A percentile compares a stretch with the other conserved stretches of the same genome.
phyloP scores from a whole-genome alignment of 2,113 vertebrate species.

The Plotosus lineatus region DNA sequence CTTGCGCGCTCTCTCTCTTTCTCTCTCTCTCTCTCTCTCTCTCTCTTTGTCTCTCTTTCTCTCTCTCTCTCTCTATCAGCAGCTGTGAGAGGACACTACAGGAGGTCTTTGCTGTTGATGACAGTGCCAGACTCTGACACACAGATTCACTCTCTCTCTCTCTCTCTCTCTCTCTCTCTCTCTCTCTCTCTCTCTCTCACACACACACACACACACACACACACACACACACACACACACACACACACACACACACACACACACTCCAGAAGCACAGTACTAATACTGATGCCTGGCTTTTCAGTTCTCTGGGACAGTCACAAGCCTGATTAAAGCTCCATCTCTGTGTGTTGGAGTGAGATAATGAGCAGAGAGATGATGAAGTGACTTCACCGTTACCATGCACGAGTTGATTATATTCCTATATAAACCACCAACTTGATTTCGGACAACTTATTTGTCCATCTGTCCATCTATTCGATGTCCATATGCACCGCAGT shows the following conservation, averaged over 20 bases:
- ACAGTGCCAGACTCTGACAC: conserved; percentile 66
- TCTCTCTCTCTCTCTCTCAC: too few relatives aligned
- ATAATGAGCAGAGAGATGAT: not conserved
- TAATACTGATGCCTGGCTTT: too few relatives aligned
- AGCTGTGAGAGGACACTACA: conserved; percentile 60
- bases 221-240: too few relatives aligned
- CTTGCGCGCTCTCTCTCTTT: conserved; percentile 53
- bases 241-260: too few relatives aligned
- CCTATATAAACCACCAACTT: too few relatives aligned
- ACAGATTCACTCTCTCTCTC: too few relatives aligned
- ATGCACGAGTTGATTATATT: not conserved
- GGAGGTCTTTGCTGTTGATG: conserved; percentile 65
- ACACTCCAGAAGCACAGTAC: too few relatives aligned
- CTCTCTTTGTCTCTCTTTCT: conserved; percentile 57
- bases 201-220: too few relatives aligned
- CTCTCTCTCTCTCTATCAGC: conserved; percentile 53
- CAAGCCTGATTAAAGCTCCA: not conserved
- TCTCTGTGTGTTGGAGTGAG: not conserved
- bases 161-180: too few relatives aligned
- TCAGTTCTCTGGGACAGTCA: not conserved
- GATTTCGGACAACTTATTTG: too few relatives aligned
- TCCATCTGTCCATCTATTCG: too few relatives aligned
- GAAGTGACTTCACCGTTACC: not conserved
- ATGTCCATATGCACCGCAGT: too few relatives aligned
- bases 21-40: conserved; percentile 53